Evolutionary conservation across 1,140 invertebrate species (phyloP).

Genomic region (Chymomyza costata): DNA sequence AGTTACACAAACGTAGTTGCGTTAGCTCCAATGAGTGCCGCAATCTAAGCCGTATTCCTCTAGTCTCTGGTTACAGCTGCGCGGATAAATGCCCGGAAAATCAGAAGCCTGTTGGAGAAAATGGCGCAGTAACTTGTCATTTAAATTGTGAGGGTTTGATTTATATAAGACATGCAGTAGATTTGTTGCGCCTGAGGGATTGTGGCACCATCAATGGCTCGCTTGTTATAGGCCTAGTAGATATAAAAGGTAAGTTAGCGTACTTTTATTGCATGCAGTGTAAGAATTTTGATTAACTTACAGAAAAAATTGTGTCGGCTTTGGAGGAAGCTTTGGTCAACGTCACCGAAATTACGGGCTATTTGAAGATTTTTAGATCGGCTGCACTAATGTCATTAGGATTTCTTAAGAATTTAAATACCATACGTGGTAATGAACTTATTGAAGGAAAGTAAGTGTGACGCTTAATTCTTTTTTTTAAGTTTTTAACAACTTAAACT

Average conservation of each 20-base stretch:
- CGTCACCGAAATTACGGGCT: conserved; percentile 87
- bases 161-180: conserved; percentile 30
- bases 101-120: conserved; percentile 29
- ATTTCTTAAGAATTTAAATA: conserved; percentile 80
- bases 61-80: conserved; percentile 37
- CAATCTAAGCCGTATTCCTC: conserved; percentile 36
- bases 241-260: conserved; percentile 48
- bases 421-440: conserved; percentile 46
- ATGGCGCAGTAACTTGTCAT: conserved; percentile 30
- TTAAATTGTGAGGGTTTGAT: conserved; percentile 49
- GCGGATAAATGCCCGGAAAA: conserved; percentile 48
- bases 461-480: no score
- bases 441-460: conserved; percentile 51
- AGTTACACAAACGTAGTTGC: conserved; percentile 43
- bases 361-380: conserved; percentile 86
- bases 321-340: conserved; percentile 84
- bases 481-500: background rate
- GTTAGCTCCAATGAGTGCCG: conserved; percentile 41
- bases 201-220: conserved; percentile 61
- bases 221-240: conserved; percentile 47
- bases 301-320: conserved; percentile 50
- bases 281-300: background rate
- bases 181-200: conserved; percentile 38
- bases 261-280: background rate
- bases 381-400: conserved; percentile 86